Percentiles rank a stretch among this genome's conserved stretches.
Evolutionary conservation across 2,888 invertebrate species (phyloP).

Genomic region (Octonoba sinensis): DNA sequence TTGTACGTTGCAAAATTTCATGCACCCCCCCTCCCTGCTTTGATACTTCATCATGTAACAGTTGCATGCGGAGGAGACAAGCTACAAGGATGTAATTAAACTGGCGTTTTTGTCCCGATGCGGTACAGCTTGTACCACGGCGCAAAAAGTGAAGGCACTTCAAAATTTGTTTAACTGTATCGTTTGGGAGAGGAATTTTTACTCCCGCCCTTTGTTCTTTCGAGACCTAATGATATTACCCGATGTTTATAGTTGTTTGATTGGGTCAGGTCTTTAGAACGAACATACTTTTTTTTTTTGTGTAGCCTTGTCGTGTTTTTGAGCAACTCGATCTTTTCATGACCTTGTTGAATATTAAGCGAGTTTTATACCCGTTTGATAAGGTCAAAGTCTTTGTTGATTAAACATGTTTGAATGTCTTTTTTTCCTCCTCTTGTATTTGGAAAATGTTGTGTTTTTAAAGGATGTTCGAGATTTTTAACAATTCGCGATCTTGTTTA

Average conservation of each 20-base stretch:
- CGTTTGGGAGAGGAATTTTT: not conserved
- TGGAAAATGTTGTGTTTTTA: constrained; percentile 26
- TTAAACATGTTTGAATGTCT: not conserved
- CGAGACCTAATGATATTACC: constrained; percentile 43
- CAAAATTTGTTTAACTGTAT: constrained; percentile 58
- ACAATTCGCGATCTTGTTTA: not conserved
- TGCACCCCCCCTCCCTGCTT: not conserved
- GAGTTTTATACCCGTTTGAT: too few species aligned
- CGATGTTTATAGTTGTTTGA: constrained; percentile 32
- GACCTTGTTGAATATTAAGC: too few species aligned
- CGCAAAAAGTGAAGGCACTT: constrained; percentile 55
- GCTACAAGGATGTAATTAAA: constrained; percentile 52
- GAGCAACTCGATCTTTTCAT: too few species aligned
- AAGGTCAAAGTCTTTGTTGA: too few species aligned
- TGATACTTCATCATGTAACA: constrained; percentile 59
- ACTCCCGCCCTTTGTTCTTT: constrained; percentile 22
- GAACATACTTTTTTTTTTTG: too few species aligned
- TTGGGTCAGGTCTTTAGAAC: constrained; percentile 6
- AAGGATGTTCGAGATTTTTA: constrained; percentile 33
- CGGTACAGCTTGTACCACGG: constrained; percentile 31
- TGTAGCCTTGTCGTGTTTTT: too few species aligned
- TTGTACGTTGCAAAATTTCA: constrained; percentile 44
- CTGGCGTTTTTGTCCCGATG: constrained; percentile 17
- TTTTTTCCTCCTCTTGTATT: not conserved
- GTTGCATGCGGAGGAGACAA: constrained; percentile 10